Conservation (phyloP, 2,888 invertebrate genomes). For the Halocaridina rubra region DNA sequence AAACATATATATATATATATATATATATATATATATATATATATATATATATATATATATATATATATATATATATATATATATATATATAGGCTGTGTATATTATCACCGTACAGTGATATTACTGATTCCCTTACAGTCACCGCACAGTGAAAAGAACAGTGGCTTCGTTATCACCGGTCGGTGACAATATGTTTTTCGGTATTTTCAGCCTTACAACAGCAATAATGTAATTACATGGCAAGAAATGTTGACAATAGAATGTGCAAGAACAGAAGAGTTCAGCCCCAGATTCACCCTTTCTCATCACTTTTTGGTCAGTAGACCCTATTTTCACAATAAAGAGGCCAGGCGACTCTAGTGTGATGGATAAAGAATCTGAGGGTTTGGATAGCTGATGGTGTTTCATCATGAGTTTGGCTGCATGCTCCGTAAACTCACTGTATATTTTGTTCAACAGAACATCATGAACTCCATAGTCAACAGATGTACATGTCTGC, state of each 20-base stretch:
- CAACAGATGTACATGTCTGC: not conserved
- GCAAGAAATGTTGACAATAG: too few relatives aligned
- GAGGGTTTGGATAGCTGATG: not conserved
- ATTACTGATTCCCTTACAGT: too few relatives aligned
- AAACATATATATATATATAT: too few relatives aligned
- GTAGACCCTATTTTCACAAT: not conserved
- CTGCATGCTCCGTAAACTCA: not conserved
- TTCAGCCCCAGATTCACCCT: too few relatives aligned
- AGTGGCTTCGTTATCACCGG: not conserved
- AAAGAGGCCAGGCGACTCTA: not conserved
- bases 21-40: too few relatives aligned
- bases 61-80: too few relatives aligned
- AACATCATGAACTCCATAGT: not conserved
- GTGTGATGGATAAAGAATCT: not conserved
- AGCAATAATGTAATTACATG: too few relatives aligned
- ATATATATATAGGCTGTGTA: not conserved
- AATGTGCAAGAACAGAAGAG: too few relatives aligned
- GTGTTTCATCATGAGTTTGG: not conserved
- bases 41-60: too few relatives aligned
- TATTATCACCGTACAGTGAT: not conserved
- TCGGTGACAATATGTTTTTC: not conserved
- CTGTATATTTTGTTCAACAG: not conserved
- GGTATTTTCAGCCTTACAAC: not conserved
- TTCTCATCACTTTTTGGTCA: not conserved
- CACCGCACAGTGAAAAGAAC: too few relatives aligned